These are phyloP conservation scores for Thysanoteuthis rhombus DNA, from an alignment of 2,888 invertebrate genomes.

Conservation along the genomic window DNA sequence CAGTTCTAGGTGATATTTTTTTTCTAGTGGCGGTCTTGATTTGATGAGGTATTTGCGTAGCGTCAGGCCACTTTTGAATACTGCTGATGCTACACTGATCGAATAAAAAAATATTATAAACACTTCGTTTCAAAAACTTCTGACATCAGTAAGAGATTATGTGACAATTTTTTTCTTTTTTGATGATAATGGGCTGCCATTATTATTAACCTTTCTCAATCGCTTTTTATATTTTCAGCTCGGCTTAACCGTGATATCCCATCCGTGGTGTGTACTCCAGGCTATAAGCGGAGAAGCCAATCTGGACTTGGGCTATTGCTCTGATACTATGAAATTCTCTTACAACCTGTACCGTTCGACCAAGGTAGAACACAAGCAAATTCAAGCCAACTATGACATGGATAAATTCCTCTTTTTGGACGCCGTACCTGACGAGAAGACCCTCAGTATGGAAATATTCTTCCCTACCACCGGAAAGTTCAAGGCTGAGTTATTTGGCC, in stretches of 20 bases:
- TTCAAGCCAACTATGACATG: constrained; percentile 39
- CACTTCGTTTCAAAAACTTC: too few relatives aligned
- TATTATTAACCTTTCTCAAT: neutral
- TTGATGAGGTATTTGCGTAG: too few relatives aligned
- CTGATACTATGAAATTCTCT: constrained; percentile 43
- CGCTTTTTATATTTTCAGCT: constrained; percentile 31
- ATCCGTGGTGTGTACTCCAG: constrained; percentile 41
- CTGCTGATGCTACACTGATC: too few relatives aligned
- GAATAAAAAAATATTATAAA: too few relatives aligned
- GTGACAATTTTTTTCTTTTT: too few relatives aligned
- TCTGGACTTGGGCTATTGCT: constrained; percentile 41
- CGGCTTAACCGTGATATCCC: constrained; percentile 44
- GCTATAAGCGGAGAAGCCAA: constrained; percentile 44
- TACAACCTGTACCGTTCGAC: constrained; percentile 46
- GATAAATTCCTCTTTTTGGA: constrained; percentile 38
- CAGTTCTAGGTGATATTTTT: too few relatives aligned
- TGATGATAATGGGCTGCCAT: too few relatives aligned
- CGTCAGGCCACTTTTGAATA: too few relatives aligned
- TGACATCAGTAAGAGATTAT: too few relatives aligned
- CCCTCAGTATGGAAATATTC: constrained; percentile 30
- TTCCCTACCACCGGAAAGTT: constrained; percentile 47
- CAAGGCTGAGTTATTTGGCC: constrained; percentile 51
- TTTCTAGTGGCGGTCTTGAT: too few relatives aligned
- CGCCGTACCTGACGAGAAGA: neutral
- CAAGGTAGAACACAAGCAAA: constrained; percentile 38